Evolutionary conservation across 1,140 invertebrate species (phyloP), one percentile per base, ranked within the genome.

Genomic region (Drosophila nikananu): DNA sequence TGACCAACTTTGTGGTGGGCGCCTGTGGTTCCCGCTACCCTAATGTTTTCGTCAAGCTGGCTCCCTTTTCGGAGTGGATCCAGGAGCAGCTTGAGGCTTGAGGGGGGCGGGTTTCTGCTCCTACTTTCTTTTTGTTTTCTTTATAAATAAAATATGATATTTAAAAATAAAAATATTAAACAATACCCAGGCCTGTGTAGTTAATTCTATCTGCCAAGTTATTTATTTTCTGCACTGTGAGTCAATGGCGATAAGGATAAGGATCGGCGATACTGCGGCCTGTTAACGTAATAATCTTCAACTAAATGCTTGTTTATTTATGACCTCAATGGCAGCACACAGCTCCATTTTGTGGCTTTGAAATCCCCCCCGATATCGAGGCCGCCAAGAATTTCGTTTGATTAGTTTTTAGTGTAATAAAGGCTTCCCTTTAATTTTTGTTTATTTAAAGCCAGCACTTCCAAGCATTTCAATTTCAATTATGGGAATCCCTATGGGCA

Each of bases 1-100:
- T 92, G 6, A 79, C 72, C 46, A 87, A 84, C 35, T 92, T 92
- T 30, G 81, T 92, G 42, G 83, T 92, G 5, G 91, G 91, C 3
- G 83, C 91, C 27, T 92, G 91, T 12, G 91, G 91, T 0, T 91
- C 91, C 10, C 84, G 89, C 2, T 92, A 92, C 51, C 91, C 91
- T 3, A 89, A 92, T 57, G 83, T 92, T 9, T 92, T 91, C 39
- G 77, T 81, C 0, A 82, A 66, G 30, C 39, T 82, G 17, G 25
- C 83, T 15, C 61, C 80, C 52, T 92, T 73, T 54, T 9, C 51
- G 0, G 37, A 57, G 0, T 92, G 91, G 91, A 68, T 92, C 13
- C 55, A 86, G 8, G n/a, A 78, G 41, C 84, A 90, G 52, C 27
- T 81, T n/a, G n/a, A n/a, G 0, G 51, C 19, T 23, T 86, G 70